phyloP scores from a whole-genome alignment of 2,888 invertebrate genomes.

The Acleris holmiana region DNA sequence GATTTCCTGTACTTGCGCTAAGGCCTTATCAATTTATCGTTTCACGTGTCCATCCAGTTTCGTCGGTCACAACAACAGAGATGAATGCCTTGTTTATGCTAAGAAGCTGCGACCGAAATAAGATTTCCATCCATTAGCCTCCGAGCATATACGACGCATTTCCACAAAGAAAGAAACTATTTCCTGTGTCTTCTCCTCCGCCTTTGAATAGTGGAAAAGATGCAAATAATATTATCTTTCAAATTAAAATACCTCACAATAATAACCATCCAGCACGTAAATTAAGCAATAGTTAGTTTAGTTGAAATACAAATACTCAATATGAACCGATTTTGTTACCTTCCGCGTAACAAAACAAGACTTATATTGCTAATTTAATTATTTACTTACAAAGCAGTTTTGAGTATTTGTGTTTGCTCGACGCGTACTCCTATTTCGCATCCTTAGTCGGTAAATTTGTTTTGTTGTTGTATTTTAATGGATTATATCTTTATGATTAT shows the following conservation, averaged over 20 bases:
- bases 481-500: slow-evolving; percentile 77
- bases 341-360: slow-evolving; percentile 48
- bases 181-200: slow-evolving; percentile 51
- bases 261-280: slow-evolving; percentile 30
- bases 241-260: slow-evolving; percentile 12
- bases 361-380: slow-evolving; percentile 46
- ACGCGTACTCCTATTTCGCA: slow-evolving; percentile 57
- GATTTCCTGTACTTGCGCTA: slow-evolving; percentile 48
- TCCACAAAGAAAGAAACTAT: slow-evolving; percentile 42
- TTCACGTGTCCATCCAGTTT: slow-evolving; percentile 35
- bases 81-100: slow-evolving; percentile 57
- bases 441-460: slow-evolving; percentile 65
- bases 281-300: slow-evolving; percentile 52
- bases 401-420: slow-evolving; percentile 80
- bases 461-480: slow-evolving; percentile 82
- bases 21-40: slow-evolving; percentile 43
- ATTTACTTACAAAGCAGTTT: slow-evolving; percentile 41
- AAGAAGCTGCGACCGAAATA: slow-evolving; percentile 57
- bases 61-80: slow-evolving; percentile 52
- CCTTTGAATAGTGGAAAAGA: slow-evolving; percentile 48
- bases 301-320: slow-evolving; percentile 82
- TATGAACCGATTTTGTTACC: slow-evolving; percentile 58
- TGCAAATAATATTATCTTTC: slow-evolving; percentile 43
- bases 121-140: slow-evolving; percentile 61
- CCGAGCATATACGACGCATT: slow-evolving; percentile 62